Conservation (phyloP, 2,888 invertebrate genomes). For the Leucophenga montana region DNA sequence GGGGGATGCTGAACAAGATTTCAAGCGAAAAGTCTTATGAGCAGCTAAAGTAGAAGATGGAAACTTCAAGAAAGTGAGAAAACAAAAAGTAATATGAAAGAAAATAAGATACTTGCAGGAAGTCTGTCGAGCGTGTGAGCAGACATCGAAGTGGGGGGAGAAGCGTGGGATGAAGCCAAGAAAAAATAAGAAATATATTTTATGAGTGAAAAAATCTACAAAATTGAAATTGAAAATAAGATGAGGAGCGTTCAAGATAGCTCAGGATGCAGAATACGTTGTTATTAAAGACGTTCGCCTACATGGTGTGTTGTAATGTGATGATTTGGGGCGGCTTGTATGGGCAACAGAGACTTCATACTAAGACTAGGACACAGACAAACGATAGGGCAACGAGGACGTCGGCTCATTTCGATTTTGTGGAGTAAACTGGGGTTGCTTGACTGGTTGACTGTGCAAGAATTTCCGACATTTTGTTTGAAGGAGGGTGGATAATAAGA, state of each 20-base stretch:
- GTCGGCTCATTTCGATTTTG: background rate
- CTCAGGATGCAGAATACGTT: conserved; percentile 50
- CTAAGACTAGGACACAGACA: background rate
- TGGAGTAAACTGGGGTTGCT: conserved; percentile 37
- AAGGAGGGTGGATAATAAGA: conserved; percentile 38
- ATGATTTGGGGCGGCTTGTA: background rate
- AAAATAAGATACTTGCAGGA: background rate
- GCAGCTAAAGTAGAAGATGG: conserved; percentile 30
- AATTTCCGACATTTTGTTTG: conserved; percentile 34
- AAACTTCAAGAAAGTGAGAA: conserved; percentile 30
- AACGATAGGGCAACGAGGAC: background rate
- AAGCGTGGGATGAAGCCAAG: background rate
- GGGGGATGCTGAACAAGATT: too few relatives aligned
- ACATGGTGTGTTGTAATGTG: background rate
- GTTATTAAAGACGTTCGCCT: conserved; percentile 61
- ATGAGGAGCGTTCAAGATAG: conserved; percentile 42
- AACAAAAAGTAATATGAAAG: conserved; percentile 18
- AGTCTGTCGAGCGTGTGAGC: too few relatives aligned
- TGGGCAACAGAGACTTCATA: background rate
- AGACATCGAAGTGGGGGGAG: conserved; percentile 28
- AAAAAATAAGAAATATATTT: conserved; percentile 38
- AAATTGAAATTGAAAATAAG: conserved; percentile 67
- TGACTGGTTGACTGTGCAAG: conserved; percentile 45
- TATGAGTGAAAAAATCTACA: conserved; percentile 61
- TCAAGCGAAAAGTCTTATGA: background rate